Conservation (phyloP, 2,888 invertebrate species). For the Beris morrisii region DNA sequence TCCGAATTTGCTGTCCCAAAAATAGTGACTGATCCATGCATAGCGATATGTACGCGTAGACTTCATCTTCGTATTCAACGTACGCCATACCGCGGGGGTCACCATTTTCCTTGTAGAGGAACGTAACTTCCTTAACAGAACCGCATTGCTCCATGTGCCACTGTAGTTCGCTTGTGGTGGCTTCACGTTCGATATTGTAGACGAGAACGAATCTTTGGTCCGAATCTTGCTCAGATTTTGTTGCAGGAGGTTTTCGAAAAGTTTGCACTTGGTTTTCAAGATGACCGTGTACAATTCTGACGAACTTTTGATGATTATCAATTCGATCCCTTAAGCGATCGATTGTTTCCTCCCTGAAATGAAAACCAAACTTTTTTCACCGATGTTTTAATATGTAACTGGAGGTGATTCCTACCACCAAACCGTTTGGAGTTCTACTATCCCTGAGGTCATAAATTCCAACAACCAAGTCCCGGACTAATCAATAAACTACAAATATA, state of each 20-base stretch:
- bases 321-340: constrained; percentile 23
- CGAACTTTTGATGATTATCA: constrained; percentile 17
- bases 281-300: neutral
- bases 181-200: constrained; percentile 14
- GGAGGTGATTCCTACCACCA: no score
- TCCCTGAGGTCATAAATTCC: no score
- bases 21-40: constrained; percentile 22
- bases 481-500: no score
- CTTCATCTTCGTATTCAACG: constrained; percentile 23
- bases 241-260: constrained; percentile 1
- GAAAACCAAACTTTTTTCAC: neutral
- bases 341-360: constrained; percentile 25
- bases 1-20: constrained; percentile 16
- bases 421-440: no score
- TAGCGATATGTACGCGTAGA: constrained; percentile 19
- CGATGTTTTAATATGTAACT: no score
- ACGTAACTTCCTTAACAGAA: constrained; percentile 11
- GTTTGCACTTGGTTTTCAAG: constrained; percentile 21
- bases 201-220: constrained; percentile 16
- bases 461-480: no score
- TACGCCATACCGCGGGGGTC: constrained; percentile 5
- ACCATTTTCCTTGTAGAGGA: neutral
- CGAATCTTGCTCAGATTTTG: neutral
- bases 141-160: constrained; percentile 22
- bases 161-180: neutral